phyloP scores from a whole-genome alignment of 2,888 invertebrate genomes.

The Criorhina ranunculi region DNA sequence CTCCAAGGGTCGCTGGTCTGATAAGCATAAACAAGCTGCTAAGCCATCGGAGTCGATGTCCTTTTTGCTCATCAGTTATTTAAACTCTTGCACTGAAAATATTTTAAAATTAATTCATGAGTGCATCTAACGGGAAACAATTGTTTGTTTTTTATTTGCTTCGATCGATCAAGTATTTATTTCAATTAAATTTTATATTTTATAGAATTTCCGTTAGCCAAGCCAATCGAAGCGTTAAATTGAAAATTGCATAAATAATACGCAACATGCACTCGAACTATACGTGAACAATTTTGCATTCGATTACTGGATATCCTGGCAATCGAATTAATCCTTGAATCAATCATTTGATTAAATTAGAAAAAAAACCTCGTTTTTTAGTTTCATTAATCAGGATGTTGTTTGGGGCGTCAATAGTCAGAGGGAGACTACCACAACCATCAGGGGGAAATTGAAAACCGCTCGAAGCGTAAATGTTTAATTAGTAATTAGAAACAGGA shows the following conservation, averaged over 20 bases:
- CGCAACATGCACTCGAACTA: neutral
- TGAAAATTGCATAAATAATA: conserved; percentile 15
- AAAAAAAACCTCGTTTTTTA: too few species aligned
- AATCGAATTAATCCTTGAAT: neutral
- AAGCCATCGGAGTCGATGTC: too few species aligned
- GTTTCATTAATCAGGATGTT: neutral
- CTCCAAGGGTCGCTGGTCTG: too few species aligned
- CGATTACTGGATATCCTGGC: neutral
- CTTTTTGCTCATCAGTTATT: too few species aligned
- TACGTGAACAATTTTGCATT: neutral
- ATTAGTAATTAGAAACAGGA: conserved; percentile 20
- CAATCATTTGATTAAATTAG: neutral
- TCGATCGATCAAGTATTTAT: neutral
- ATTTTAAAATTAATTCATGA: conserved; percentile 9
- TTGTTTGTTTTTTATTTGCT: neutral
- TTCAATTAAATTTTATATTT: conserved; percentile 8
- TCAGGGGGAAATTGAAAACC: conserved; percentile 3
- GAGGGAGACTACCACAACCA: neutral
- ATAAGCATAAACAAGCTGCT: too few species aligned
- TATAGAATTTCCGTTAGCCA: neutral
- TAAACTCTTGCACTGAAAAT: too few species aligned
- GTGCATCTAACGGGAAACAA: neutral
- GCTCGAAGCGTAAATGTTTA: conserved; percentile 28
- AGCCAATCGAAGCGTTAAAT: conserved; percentile 11
- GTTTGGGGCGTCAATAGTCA: neutral